phyloP scores from a whole-genome alignment of 2,888 invertebrate genomes.

The Nephrocerus scutellatus region DNA sequence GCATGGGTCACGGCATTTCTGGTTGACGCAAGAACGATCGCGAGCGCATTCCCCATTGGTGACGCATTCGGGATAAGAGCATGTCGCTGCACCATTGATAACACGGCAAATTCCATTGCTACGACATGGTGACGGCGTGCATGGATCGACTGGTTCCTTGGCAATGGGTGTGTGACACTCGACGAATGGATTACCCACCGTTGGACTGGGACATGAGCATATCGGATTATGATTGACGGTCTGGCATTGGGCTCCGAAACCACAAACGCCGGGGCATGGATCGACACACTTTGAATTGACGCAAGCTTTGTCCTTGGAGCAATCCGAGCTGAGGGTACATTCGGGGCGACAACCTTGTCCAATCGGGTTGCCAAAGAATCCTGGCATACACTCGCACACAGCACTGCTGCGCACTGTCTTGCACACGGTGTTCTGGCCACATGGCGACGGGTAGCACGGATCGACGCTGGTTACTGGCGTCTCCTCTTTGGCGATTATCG shows the following conservation, averaged over 20 bases:
- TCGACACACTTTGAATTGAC: constrained; percentile 71
- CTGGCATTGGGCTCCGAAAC: constrained; percentile 67
- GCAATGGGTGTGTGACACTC: constrained; percentile 52
- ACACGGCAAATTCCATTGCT: constrained; percentile 74
- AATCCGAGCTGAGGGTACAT: constrained; percentile 75
- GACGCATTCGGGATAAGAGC: constrained; percentile 79
- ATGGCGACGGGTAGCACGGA: constrained; percentile 66
- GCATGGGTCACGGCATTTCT: constrained; percentile 79
- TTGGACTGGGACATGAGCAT: constrained; percentile 67
- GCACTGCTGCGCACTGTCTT: constrained; percentile 52
- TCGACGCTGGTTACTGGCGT: constrained; percentile 38
- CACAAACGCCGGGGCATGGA: constrained; percentile 75
- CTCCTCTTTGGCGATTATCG: constrained; percentile 29
- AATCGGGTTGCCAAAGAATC: constrained; percentile 63
- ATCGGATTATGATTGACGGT: constrained; percentile 80
- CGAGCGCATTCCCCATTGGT: constrained; percentile 82
- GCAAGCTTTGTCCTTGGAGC: constrained; percentile 67
- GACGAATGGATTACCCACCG: constrained; percentile 74
- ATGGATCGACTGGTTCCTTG: constrained; percentile 58
- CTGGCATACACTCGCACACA: constrained; percentile 68
- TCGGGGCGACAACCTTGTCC: constrained; percentile 71
- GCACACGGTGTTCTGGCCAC: constrained; percentile 72
- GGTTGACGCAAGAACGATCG: constrained; percentile 71
- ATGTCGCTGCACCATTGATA: constrained; percentile 62
- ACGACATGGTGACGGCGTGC: constrained; percentile 76